These are phyloP conservation scores for Stigmatopora argus DNA, from an alignment of 2,113 vertebrate genomes.

Conservation along the genomic window DNA sequence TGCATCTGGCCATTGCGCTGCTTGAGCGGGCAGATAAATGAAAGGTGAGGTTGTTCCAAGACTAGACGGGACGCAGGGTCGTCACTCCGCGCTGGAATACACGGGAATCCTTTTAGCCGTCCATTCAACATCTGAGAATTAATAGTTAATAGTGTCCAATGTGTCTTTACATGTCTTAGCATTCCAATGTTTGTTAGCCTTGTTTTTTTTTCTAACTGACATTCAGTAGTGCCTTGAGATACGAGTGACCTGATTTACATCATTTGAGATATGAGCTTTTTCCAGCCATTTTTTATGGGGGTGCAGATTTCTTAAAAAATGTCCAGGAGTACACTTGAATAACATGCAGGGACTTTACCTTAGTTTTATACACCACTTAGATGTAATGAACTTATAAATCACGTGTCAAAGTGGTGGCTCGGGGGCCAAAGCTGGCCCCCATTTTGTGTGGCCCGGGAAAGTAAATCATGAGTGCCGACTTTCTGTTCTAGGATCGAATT, in stretches of 20 bases:
- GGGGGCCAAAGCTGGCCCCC: too few species aligned
- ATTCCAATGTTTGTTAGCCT: not conserved
- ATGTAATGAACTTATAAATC: too few species aligned
- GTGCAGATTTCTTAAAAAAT: too few species aligned
- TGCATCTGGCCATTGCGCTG: not conserved
- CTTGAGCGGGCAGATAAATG: slow-evolving; percentile 6
- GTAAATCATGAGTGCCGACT: too few species aligned
- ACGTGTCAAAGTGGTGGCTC: too few species aligned
- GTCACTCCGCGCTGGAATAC: slow-evolving; percentile 14
- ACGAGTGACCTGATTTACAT: not conserved
- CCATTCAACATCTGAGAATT: slow-evolving; percentile 34
- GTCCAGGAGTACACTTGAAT: too few species aligned
- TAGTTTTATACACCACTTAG: too few species aligned
- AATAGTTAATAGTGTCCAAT: not conserved
- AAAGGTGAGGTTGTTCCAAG: slow-evolving; percentile 10
- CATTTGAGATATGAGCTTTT: not conserved
- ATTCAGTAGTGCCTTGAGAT: not conserved
- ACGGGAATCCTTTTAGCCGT: slow-evolving; percentile 53
- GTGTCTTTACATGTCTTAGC: not conserved
- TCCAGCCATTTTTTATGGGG: not conserved
- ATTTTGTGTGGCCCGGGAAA: too few species aligned
- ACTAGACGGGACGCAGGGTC: not conserved
- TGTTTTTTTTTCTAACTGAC: not conserved
- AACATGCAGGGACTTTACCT: too few species aligned
- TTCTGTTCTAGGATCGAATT: too few species aligned